These are phyloP conservation scores for Neopipo cinnamomea DNA, from an alignment of 2,113 vertebrate species.

Conservation along the genomic window DNA sequence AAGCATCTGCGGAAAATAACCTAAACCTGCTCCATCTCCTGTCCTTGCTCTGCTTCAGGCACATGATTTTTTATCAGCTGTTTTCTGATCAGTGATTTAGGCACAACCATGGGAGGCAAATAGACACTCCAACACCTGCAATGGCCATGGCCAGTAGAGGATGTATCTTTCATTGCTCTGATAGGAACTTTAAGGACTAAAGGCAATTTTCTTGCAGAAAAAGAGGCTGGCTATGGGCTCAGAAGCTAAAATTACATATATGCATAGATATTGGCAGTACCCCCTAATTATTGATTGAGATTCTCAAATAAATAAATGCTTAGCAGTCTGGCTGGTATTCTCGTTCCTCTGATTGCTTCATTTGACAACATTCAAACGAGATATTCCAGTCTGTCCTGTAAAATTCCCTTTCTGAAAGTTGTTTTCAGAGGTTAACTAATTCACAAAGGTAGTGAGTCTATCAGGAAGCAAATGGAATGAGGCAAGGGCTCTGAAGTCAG, in stretches of 20 bases:
- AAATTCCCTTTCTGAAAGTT: not conserved
- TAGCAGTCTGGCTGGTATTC: not conserved
- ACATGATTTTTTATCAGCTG: not conserved
- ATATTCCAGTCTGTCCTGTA: not conserved
- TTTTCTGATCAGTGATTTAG: not conserved
- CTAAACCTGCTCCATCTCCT: not conserved
- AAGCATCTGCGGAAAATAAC: not conserved
- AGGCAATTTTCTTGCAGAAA: not conserved
- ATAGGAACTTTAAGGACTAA: not conserved
- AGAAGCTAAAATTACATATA: not conserved
- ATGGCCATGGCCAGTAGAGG: not conserved
- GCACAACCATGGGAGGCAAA: not conserved
- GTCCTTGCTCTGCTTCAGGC: not conserved
- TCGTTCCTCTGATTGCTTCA: not conserved
- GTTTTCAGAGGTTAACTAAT: not conserved
- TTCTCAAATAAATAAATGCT: not conserved
- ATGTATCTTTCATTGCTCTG: not conserved
- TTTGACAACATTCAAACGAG: not conserved
- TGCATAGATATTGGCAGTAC: not conserved
- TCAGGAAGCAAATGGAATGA: not conserved
- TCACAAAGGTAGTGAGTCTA: not conserved
- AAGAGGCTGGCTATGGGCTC: not conserved
- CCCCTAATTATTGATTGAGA: not conserved
- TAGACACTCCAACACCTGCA: not conserved
- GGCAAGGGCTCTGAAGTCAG: not conserved